Conservation (phyloP, 2,888 invertebrate genomes). For the Heteromyza rotundicornis region DNA sequence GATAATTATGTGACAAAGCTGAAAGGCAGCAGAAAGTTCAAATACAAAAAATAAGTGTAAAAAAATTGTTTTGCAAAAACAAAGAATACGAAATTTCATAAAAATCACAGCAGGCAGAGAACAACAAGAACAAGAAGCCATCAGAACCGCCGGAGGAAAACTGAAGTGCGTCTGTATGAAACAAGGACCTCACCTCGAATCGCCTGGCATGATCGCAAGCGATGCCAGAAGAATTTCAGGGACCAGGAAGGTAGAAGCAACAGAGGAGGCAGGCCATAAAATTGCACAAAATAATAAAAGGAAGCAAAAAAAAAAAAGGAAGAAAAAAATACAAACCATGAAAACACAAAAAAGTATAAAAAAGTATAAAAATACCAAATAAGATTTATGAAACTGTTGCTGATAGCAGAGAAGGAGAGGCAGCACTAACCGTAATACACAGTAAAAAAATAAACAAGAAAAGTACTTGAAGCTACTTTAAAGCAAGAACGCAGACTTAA, state of each 20-base stretch:
- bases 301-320: conserved; percentile 19
- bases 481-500: conserved; percentile 2
- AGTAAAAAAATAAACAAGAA: conserved; percentile 10
- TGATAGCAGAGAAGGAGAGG: not conserved
- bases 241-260: not conserved
- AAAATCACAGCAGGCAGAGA: conserved; percentile 12
- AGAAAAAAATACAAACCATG: conserved; percentile 20
- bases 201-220: not conserved
- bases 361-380: conserved; percentile 13
- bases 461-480: conserved; percentile 10
- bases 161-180: conserved; percentile 15
- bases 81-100: no score
- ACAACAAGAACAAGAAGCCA: conserved; percentile 14
- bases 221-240: no score
- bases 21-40: conserved; percentile 5
- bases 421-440: no score
- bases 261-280: not conserved
- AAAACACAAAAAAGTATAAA: conserved; percentile 6
- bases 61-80: not conserved
- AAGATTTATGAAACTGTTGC: conserved; percentile 29
- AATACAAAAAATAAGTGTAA: not conserved
- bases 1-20: conserved; percentile 29
- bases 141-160: not conserved
- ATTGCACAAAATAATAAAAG: conserved; percentile 14
- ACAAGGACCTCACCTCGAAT: not conserved